These are phyloP conservation scores for Rattus rattus DNA, from an alignment of 2,113 vertebrate genomes.

Conservation along the genomic window DNA sequence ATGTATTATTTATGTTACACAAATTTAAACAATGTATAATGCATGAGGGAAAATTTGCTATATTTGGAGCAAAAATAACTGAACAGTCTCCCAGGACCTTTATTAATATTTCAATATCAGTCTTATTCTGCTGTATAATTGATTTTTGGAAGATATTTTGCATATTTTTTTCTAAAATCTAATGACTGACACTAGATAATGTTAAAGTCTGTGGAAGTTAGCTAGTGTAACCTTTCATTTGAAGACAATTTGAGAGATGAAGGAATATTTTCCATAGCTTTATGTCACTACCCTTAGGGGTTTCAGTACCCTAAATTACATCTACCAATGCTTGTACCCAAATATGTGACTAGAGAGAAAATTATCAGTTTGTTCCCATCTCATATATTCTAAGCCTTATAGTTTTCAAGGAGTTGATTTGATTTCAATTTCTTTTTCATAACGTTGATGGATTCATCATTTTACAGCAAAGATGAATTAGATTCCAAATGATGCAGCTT, in stretches of 20 bases:
- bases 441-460: background rate
- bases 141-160: conserved; percentile 84
- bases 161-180: conserved; percentile 80
- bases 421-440: conserved; percentile 4
- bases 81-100: conserved; percentile 82
- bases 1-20: conserved; percentile 88
- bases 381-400: background rate
- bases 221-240: conserved; percentile 22
- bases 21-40: conserved; percentile 88
- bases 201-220: background rate
- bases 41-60: conserved; percentile 86
- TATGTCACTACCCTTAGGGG: background rate
- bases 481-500: background rate
- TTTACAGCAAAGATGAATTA: background rate
- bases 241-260: background rate
- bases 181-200: conserved; percentile 74
- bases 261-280: background rate
- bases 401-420: background rate
- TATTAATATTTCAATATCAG: conserved; percentile 87
- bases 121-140: conserved; percentile 86
- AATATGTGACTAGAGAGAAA: background rate
- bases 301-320: background rate
- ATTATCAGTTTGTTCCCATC: fast-evolving
- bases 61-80: conserved; percentile 87
- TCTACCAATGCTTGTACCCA: background rate